Conservation (phyloP, 2,797 vertebrate species). For the Acridotheres tristis region DNA sequence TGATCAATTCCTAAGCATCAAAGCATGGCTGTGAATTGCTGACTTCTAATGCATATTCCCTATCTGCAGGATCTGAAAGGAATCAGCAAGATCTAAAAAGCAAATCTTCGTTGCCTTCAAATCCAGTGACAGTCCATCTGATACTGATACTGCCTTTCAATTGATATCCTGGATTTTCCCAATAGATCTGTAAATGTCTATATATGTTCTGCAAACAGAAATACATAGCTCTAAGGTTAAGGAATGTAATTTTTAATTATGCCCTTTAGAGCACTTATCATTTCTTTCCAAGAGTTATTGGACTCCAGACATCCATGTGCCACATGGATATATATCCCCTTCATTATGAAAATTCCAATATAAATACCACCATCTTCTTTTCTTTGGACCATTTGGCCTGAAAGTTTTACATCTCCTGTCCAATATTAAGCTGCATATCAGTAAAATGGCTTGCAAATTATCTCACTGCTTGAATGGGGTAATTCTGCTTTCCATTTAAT, state of each 20-base stretch:
- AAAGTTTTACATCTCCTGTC: background rate
- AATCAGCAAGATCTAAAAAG: background rate
- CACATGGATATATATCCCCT: constrained; percentile 33
- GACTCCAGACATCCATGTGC: constrained; percentile 16
- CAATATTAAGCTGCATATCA: background rate
- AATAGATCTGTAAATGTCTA: constrained; percentile 52
- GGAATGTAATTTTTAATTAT: constrained; percentile 55
- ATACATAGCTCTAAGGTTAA: constrained; percentile 50
- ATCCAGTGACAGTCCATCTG: background rate
- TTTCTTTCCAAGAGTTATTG: constrained; percentile 63
- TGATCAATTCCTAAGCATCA: background rate
- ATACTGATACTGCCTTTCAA: constrained; percentile 32
- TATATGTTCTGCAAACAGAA: constrained; percentile 60
- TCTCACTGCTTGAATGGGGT: background rate
- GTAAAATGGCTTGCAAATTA: background rate
- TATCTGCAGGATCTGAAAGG: background rate
- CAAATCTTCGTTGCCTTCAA: background rate
- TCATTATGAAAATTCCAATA: constrained; percentile 46
- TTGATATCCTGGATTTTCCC: constrained; percentile 25
- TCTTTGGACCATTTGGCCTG: background rate
- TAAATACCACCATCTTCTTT: background rate
- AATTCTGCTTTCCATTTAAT: constrained; percentile 22
- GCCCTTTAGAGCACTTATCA: constrained; percentile 48
- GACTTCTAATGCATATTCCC: background rate
- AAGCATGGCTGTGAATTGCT: background rate